Evolutionary conservation across 2,797 vertebrate genomes (phyloP).

Genomic region (Alcedo atthis): DNA sequence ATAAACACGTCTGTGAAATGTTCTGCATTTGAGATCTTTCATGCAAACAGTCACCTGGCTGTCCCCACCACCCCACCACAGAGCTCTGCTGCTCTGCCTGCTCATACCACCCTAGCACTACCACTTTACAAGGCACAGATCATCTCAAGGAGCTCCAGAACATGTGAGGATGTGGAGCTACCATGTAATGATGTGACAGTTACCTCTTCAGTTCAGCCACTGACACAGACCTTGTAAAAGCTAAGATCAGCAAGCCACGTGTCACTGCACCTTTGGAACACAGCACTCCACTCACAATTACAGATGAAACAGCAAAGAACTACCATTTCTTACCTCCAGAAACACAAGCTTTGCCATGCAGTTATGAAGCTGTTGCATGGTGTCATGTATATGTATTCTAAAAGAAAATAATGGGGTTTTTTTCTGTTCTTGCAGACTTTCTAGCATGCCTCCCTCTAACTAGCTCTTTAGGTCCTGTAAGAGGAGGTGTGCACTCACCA

Average conservation of each 20-base stretch:
- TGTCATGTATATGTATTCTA: background rate
- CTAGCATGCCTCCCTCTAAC: background rate
- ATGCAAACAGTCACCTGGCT: background rate
- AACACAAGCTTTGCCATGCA: conserved; percentile 3
- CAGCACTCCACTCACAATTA: background rate
- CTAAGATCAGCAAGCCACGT: background rate
- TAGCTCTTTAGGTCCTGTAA: background rate
- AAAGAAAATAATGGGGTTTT: background rate
- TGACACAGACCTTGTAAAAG: background rate
- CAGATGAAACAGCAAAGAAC: conserved; percentile 1
- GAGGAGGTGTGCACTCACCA: background rate
- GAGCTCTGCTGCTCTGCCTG: background rate
- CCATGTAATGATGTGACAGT: background rate
- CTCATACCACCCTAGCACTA: background rate
- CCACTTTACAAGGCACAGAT: conserved; percentile 43
- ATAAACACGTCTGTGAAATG: background rate
- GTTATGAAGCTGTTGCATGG: background rate
- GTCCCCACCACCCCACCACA: background rate
- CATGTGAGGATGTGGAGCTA: background rate
- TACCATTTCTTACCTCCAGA: background rate
- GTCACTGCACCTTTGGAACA: conserved; percentile 6
- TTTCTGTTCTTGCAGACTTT: background rate
- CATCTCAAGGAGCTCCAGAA: conserved; percentile 1
- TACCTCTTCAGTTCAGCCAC: background rate
- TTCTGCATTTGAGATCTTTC: background rate